A percentile compares a stretch with the other conserved stretches of the same genome.
Conservation (phyloP, 30 jellyfish, hydroid and myxozoan species). For the Hydractinia symbiolongicarpus region DNA sequence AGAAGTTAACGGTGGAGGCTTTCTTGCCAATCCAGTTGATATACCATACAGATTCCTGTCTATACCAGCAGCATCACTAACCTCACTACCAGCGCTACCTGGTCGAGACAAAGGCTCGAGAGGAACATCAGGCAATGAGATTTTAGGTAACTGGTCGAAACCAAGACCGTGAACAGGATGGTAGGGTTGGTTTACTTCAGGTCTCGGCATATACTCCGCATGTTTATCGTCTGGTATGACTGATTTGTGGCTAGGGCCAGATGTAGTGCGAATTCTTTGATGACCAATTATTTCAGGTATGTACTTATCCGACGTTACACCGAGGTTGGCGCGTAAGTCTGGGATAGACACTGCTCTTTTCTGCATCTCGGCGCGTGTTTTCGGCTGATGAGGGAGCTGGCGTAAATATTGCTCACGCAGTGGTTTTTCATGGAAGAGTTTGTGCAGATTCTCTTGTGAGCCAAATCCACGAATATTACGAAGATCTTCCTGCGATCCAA, state of each 20-base stretch:
- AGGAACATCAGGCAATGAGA: constrained; percentile 12
- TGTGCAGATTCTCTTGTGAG: constrained; percentile 1
- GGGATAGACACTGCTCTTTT: constrained; percentile 88
- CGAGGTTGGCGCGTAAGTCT: constrained; percentile 21
- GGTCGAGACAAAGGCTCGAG: constrained; percentile 24
- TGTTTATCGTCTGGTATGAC: constrained; percentile 6
- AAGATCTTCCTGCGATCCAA: constrained; percentile 10
- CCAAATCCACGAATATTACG: neutral
- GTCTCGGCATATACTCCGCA: neutral
- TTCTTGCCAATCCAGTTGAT: constrained; percentile 44
- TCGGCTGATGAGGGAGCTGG: constrained; percentile 42
- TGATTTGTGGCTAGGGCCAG: neutral
- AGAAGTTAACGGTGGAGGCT: constrained; percentile 45
- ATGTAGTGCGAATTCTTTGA: constrained; percentile 11
- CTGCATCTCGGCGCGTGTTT: constrained; percentile 41
- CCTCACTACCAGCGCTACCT: constrained; percentile 24
- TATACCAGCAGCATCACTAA: neutral
- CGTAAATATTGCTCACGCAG: constrained; percentile 3
- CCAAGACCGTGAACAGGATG: neutral
- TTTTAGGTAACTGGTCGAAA: constrained; percentile 2
- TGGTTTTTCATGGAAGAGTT: neutral
- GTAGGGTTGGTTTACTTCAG: neutral
- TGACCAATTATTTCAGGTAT: neutral
- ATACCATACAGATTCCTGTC: constrained; percentile 40
- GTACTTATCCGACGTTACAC: neutral